Evolutionary conservation across 1,140 invertebrate genomes (phyloP).

Genomic region (Drosophila nikananu): DNA sequence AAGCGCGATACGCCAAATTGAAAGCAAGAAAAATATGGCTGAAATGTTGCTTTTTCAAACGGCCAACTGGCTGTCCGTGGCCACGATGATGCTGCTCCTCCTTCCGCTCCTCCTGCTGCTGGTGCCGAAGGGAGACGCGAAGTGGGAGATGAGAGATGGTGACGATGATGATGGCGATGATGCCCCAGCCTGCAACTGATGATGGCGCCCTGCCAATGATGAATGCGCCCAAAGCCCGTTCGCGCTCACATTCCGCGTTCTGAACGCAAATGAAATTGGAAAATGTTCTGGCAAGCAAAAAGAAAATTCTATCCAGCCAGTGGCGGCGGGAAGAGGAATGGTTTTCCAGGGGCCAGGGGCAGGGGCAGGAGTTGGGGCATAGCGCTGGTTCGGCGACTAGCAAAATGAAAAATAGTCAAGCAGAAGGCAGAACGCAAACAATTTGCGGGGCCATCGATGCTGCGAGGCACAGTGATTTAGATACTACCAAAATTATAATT

Average conservation of each 20-base stretch:
- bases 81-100: slow-evolving; percentile 21
- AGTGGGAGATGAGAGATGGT: slow-evolving; percentile 28
- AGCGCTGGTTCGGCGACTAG: slow-evolving; percentile 46
- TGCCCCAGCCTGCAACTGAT: slow-evolving; percentile 37
- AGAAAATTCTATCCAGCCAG: slow-evolving; percentile 61
- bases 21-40: slow-evolving; percentile 82
- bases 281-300: slow-evolving; percentile 78
- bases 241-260: slow-evolving; percentile 74
- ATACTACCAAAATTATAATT: neutral
- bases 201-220: slow-evolving; percentile 66
- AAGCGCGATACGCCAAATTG: slow-evolving; percentile 77
- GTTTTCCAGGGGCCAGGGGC: neutral
- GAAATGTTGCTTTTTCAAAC: slow-evolving; percentile 83
- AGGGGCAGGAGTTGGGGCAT: neutral
- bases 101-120: neutral
- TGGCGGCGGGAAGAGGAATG: neutral
- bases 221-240: slow-evolving; percentile 65
- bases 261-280: slow-evolving; percentile 81
- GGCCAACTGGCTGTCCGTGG: slow-evolving; percentile 55
- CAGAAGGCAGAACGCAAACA: slow-evolving; percentile 64
- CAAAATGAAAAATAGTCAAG: slow-evolving; percentile 82
- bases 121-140: slow-evolving; percentile 5
- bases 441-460: slow-evolving; percentile 72
- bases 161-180: slow-evolving; percentile 45
- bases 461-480: slow-evolving; percentile 28